These are phyloP conservation scores for Zaprionus ornatus DNA, from an alignment of 1,140 invertebrate species.

Conservation along the genomic window DNA sequence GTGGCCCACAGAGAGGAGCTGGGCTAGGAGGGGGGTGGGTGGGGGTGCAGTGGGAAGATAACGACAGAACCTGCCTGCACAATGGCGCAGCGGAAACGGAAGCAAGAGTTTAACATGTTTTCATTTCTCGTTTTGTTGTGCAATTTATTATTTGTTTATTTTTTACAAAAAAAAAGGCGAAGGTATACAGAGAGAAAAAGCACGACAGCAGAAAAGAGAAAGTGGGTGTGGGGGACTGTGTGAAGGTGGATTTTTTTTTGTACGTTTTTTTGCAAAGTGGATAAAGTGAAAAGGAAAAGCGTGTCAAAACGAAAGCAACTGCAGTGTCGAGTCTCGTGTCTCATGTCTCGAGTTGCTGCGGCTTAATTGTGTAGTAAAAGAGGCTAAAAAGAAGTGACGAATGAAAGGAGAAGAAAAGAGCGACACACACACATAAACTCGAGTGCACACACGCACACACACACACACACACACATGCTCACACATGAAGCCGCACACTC, in stretches of 20 bases:
- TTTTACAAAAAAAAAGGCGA: constrained; percentile 1
- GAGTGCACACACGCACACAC: not conserved
- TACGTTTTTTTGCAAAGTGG: constrained; percentile 23
- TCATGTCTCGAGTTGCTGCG: constrained; percentile 33
- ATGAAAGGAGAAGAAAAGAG: constrained; percentile 28
- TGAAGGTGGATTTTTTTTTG: constrained; percentile 34
- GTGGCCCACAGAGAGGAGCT: not conserved
- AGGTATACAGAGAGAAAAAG: constrained; percentile 8
- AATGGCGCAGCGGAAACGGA: constrained; percentile 83
- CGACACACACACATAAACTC: constrained; percentile 16
- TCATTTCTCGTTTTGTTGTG: constrained; percentile 14
- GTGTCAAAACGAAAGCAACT: constrained; percentile 48
- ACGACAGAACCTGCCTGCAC: constrained; percentile 66
- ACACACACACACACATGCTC: not conserved
- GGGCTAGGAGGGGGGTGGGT: not conserved
- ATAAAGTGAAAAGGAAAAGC: constrained; percentile 47
- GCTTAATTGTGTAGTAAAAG: constrained; percentile 57
- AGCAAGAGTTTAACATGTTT: constrained; percentile 70
- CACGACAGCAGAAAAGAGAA: constrained; percentile 14
- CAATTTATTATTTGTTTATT: constrained; percentile 45
- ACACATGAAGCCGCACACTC: not conserved
- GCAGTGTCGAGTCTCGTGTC: constrained; percentile 21
- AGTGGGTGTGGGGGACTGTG: constrained; percentile 6
- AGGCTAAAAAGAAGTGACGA: constrained; percentile 40
- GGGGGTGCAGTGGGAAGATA: constrained; percentile 3